A percentile compares a stretch with the other conserved stretches of the same genome.
These are phyloP conservation scores for Drosophila ironensis DNA, from an alignment of 1,140 invertebrate genomes.

Conservation along the genomic window DNA sequence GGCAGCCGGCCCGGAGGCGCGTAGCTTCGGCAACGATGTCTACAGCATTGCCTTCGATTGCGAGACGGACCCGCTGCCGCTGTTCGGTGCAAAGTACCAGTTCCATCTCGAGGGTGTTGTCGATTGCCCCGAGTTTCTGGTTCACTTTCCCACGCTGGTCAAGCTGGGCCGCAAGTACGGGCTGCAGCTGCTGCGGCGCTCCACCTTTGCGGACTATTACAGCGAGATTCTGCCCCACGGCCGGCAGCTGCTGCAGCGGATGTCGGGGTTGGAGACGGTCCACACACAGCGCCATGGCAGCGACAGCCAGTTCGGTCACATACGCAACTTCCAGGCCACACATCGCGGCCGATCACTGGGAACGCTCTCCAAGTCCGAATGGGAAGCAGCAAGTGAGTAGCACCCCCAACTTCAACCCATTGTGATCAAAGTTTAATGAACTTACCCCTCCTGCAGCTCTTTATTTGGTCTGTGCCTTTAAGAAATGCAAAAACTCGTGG, in stretches of 20 bases:
- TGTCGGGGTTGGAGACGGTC: constrained; percentile 89
- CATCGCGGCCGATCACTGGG: constrained; percentile 84
- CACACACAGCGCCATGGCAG: constrained; percentile 84
- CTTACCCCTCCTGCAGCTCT: constrained; percentile 89
- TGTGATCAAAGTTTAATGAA: too few relatives aligned
- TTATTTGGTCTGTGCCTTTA: constrained; percentile 93
- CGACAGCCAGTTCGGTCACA: constrained; percentile 89
- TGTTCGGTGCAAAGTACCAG: constrained; percentile 98
- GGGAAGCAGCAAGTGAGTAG: constrained; percentile 94
- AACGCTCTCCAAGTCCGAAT: constrained; percentile 94
- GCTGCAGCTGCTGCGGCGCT: constrained; percentile 89
- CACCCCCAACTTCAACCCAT: too few relatives aligned
- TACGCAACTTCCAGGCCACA: constrained; percentile 82
- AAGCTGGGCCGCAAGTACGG: constrained; percentile 92
- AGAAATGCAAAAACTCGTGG: constrained; percentile 88
- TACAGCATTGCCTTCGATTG: constrained; percentile 91
- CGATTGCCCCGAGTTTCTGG: constrained; percentile 99
- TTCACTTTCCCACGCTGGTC: constrained; percentile 93
- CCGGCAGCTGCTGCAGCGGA: constrained; percentile 86
- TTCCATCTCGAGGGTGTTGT: constrained; percentile 98
- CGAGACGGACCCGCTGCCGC: constrained; percentile 87
- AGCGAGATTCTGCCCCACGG: constrained; percentile 84
- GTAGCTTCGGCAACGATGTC: constrained; percentile 93
- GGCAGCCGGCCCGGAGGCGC: constrained; percentile 84
- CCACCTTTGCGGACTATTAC: constrained; percentile 92